Evolutionary conservation across 2,888 invertebrate genomes (phyloP).

Genomic region (Caenorhabditis drosophilae): DNA sequence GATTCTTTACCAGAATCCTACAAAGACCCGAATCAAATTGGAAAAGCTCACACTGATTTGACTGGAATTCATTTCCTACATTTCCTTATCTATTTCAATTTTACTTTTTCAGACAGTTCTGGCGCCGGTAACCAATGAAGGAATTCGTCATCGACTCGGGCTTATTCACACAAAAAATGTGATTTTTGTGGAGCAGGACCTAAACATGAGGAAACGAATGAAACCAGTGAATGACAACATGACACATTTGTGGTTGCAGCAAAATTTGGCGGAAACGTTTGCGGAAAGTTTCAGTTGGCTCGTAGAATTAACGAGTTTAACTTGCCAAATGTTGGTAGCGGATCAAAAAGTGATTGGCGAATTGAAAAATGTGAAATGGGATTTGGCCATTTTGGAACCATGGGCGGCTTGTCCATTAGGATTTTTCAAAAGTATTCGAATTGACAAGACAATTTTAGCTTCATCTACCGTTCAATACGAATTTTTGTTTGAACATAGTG

Average conservation of each 20-base stretch:
- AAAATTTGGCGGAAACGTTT: slow-evolving; percentile 12
- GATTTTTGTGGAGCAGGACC: slow-evolving; percentile 19
- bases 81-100: background rate
- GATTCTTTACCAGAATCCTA: background rate
- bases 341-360: slow-evolving; percentile 8
- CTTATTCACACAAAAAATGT: slow-evolving; percentile 14
- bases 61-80: too few species aligned
- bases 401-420: slow-evolving; percentile 25
- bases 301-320: slow-evolving; percentile 9
- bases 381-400: slow-evolving; percentile 30
- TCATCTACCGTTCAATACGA: slow-evolving; percentile 18
- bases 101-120: slow-evolving; percentile 13
- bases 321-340: slow-evolving; percentile 17
- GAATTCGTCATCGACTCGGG: background rate
- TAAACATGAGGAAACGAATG: slow-evolving; percentile 10
- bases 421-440: slow-evolving; percentile 11
- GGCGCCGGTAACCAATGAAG: slow-evolving; percentile 3
- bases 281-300: slow-evolving; percentile 18
- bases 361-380: slow-evolving; percentile 12
- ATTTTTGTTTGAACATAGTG: slow-evolving; percentile 16
- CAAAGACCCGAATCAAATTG: background rate
- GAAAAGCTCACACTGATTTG: background rate
- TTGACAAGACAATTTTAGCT: slow-evolving; percentile 23
- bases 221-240: slow-evolving; percentile 13
- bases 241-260: slow-evolving; percentile 16